Evolutionary conservation across 2,797 vertebrate genomes (phyloP).

Genomic region (Carcharodon carcharias): DNA sequence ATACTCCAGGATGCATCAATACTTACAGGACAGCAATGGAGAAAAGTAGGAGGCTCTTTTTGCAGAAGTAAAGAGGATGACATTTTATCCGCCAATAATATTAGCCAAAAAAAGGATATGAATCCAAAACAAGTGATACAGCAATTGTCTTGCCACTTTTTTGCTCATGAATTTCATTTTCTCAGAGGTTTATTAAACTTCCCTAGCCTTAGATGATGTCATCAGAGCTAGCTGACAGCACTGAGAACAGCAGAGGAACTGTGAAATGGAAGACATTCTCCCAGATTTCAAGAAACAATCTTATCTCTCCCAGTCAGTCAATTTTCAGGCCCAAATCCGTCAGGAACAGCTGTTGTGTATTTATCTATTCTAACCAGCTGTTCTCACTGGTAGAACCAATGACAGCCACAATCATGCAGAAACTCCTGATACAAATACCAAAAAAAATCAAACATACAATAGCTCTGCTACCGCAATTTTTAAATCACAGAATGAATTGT

Average conservation of each 20-base stretch:
- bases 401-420: slow-evolving; percentile 24
- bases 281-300: slow-evolving; percentile 27
- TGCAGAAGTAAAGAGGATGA: not conserved
- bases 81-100: not conserved
- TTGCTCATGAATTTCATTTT: not conserved
- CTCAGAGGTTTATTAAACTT: not conserved
- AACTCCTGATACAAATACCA: not conserved
- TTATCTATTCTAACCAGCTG: slow-evolving; percentile 32
- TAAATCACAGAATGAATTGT: slow-evolving; percentile 9
- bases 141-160: not conserved
- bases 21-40: not conserved
- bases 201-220: not conserved
- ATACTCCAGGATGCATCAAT: not conserved
- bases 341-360: slow-evolving; percentile 20
- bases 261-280: not conserved
- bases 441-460: slow-evolving; percentile 21
- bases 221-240: not conserved
- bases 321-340: slow-evolving; percentile 25
- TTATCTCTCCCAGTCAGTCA: slow-evolving; percentile 33
- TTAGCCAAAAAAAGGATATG: not conserved
- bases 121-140: not conserved
- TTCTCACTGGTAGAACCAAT: slow-evolving; percentile 28
- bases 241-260: not conserved
- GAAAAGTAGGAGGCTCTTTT: not conserved
- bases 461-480: not conserved